phyloP scores from a whole-genome alignment of 2,113 vertebrate genomes.

The Vimba vimba region DNA sequence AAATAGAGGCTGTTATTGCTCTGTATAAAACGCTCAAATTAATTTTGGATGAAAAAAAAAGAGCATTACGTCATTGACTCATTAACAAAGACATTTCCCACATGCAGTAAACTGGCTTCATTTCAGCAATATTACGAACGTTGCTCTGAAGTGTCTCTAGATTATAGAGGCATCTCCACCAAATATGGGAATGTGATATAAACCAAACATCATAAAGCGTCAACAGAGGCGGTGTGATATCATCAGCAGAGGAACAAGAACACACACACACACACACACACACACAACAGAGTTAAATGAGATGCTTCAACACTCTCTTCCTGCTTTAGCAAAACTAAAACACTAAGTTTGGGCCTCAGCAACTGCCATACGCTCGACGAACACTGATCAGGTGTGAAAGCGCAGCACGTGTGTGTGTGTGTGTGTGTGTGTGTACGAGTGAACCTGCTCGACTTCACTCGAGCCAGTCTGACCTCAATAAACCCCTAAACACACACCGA shows the following conservation, averaged over 20 bases:
- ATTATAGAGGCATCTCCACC: not conserved
- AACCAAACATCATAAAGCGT: not conserved
- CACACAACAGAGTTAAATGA: too few species aligned
- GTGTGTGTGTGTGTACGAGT: not conserved
- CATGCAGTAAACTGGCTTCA: not conserved
- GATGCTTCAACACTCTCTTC: too few species aligned
- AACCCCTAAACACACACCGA: not conserved
- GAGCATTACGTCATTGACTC: not conserved
- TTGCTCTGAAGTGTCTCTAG: not conserved
- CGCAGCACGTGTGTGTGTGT: too few species aligned
- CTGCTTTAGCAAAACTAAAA: too few species aligned
- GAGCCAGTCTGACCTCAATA: not conserved
- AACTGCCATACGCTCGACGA: not conserved
- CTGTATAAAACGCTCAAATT: too few species aligned
- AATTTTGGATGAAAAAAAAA: not conserved
- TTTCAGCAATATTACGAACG: not conserved
- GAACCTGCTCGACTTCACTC: not conserved
- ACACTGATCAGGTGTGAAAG: too few species aligned
- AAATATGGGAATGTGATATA: not conserved
- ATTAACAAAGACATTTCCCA: not conserved
- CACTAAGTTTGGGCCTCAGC: not conserved
- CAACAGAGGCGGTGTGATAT: slow-evolving; percentile 1
- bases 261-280: too few species aligned
- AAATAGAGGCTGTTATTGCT: too few species aligned
- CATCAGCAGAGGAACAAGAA: not conserved